Base-by-base conservation (phyloP, 1,140 invertebrate genomes). In the Lamellibrachia luymesi region DNA sequence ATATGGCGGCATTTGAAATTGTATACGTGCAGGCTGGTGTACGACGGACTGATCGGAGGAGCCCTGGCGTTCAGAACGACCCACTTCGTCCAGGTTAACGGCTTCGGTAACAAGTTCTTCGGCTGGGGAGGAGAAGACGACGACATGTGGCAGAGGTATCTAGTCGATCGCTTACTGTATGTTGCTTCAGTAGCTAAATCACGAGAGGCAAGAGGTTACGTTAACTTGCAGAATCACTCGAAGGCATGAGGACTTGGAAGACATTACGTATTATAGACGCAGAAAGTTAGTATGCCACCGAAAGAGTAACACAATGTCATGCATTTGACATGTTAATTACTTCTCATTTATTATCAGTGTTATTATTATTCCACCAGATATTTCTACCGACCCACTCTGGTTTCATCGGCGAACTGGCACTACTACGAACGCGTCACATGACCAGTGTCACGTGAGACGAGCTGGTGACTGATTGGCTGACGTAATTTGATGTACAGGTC, bases 41-140 rank as follows among this genome's bases (percentile, higher is more conserved):
- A 80, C 64, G 64, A 80, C 8, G 64, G 64, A 22, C 25, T 80
- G 64, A 52, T 94, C 17, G 94, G 94, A 80, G 94, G 94, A 38
- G 92, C 93, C 51, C 89, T 94, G 7, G 92, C 92, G 10, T 52
- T 94, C 38, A 90, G 64, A 7, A 27, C 49, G 51, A 93, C 90
- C 49, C 92, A 93, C 52, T 94, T 94, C 92, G n/a, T 91, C 13
- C 91, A 50, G 89, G 93, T 93, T 1, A 94, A 94, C 93, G 94
- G 94, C 2, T 94, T 93, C 64, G 92, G 93, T 2, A 94, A 94
- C 92, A 50, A 92, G 38, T 94, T 93, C 93, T 94, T 92, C 91
- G 94, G 94, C 10, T 94, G 94, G 94, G 94, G 97, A 93, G 98
- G 98, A 89, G 98, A 99, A 96, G 98, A 99, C 96, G 98, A 98